Evolutionary conservation across 2,113 vertebrate genomes (phyloP).

Genomic region (human (Homo sapiens)): DNA sequence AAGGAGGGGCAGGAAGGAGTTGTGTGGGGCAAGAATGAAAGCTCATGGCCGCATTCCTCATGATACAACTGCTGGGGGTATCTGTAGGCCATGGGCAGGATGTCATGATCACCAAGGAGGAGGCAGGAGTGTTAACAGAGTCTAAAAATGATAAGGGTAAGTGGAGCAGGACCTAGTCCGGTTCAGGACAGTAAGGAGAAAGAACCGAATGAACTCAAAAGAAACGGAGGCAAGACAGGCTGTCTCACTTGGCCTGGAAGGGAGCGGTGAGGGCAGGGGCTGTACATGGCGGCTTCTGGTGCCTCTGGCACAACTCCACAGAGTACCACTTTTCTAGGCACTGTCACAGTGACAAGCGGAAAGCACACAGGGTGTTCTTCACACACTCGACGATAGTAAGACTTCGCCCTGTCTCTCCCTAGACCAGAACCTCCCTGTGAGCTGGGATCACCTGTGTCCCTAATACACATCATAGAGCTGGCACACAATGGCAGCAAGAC

Average conservation of each 20-base stretch:
- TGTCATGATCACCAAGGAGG: rapidly evolving
- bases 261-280: not conserved
- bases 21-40: not conserved
- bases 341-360: not conserved
- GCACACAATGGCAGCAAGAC: not conserved
- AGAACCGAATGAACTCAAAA: not conserved
- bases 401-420: not conserved
- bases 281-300: rapidly evolving
- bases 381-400: too few species aligned
- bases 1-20: not conserved
- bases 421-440: not conserved
- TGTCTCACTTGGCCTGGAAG: not conserved
- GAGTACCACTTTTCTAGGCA: too few species aligned
- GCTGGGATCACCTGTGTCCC: not conserved
- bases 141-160: not conserved
- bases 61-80: too few species aligned
- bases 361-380: not conserved
- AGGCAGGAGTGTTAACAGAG: not conserved
- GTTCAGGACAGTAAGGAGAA: not conserved
- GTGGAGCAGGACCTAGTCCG: not conserved
- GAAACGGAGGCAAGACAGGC: not conserved
- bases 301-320: too few species aligned
- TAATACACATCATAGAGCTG: not conserved
- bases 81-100: not conserved
- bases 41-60: not conserved